Conservation (phyloP, 1,140 invertebrate genomes). For the Euwallacea similis region DNA sequence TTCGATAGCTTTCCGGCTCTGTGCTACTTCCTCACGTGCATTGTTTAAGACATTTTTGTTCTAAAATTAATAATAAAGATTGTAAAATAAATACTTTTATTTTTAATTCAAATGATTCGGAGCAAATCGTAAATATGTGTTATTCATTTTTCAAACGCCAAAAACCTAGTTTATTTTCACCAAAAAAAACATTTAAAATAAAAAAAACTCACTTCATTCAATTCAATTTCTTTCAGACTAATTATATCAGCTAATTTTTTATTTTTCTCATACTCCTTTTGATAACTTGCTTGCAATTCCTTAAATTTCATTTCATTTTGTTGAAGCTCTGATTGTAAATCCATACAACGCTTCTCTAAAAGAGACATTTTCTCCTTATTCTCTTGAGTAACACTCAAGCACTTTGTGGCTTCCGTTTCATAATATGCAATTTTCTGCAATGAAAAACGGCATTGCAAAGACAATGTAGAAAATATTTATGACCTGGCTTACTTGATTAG, state of each 20-base stretch:
- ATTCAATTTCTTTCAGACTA: slow-evolving; percentile 57
- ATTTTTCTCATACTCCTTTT: slow-evolving; percentile 57
- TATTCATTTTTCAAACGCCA: too few species aligned
- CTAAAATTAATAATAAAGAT: slow-evolving; percentile 42
- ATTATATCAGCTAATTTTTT: slow-evolving; percentile 59
- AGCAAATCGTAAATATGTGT: too few species aligned
- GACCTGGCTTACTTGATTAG: slow-evolving; percentile 38
- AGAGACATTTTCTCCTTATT: slow-evolving; percentile 65
- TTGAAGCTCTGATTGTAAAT: slow-evolving; percentile 50
- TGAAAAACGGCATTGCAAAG: slow-evolving; percentile 2
- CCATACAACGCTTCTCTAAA: slow-evolving; percentile 46
- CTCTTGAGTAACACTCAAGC: slow-evolving; percentile 65
- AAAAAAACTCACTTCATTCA: slow-evolving; percentile 56
- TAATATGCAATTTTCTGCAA: slow-evolving; percentile 62
- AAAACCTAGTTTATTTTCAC: too few species aligned
- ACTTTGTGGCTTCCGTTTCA: slow-evolving; percentile 68
- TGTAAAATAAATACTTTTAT: not conserved
- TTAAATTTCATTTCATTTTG: slow-evolving; percentile 56
- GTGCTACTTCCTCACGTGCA: slow-evolving; percentile 55
- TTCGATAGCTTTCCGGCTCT: slow-evolving; percentile 59
- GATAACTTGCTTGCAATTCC: slow-evolving; percentile 56
- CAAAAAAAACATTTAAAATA: not conserved
- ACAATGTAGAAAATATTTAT: slow-evolving; percentile 4
- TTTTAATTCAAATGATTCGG: not conserved
- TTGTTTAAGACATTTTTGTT: slow-evolving; percentile 47